Conservation (phyloP, 2,797 vertebrate genomes). For the Amblyopsis hoosieri region DNA sequence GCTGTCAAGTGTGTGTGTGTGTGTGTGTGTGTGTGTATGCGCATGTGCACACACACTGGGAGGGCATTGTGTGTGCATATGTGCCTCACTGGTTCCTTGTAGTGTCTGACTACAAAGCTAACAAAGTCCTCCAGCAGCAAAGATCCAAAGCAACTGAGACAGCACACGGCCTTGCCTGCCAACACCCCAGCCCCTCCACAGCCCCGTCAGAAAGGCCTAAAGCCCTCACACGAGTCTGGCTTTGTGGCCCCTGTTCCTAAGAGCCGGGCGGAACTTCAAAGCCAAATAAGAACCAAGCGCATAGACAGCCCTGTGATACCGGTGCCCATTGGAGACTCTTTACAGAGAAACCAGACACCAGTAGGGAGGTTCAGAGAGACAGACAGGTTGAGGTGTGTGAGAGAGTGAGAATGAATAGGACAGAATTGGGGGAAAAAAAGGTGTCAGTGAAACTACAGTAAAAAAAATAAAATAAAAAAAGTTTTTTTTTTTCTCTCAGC, state of each 20-base stretch:
- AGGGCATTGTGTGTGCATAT: slow-evolving; percentile 9
- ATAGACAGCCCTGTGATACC: slow-evolving; percentile 71
- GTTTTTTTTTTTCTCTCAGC: neutral
- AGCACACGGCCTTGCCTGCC: slow-evolving; percentile 41
- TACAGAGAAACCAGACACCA: slow-evolving; percentile 74
- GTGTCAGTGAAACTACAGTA: slow-evolving; percentile 28
- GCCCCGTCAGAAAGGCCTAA: slow-evolving; percentile 46
- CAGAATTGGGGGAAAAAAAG: slow-evolving; percentile 26
- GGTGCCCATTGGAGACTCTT: slow-evolving; percentile 66
- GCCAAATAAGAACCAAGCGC: slow-evolving; percentile 67
- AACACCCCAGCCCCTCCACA: slow-evolving; percentile 24
- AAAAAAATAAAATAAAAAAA: no score
- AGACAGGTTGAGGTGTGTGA: slow-evolving; percentile 25
- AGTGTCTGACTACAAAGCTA: slow-evolving; percentile 53
- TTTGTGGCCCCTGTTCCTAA: slow-evolving; percentile 63
- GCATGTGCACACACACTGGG: neutral
- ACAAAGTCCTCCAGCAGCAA: slow-evolving; percentile 47
- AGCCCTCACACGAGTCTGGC: slow-evolving; percentile 69
- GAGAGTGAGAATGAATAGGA: slow-evolving; percentile 34
- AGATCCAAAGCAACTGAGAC: slow-evolving; percentile 37
- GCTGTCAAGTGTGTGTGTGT: slow-evolving; percentile 7
- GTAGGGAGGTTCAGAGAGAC: slow-evolving; percentile 53
- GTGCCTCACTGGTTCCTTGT: slow-evolving; percentile 23
- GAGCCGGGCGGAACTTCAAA: slow-evolving; percentile 71
- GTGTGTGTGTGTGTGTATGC: no score